Evolutionary conservation across 2,888 invertebrate genomes (phyloP).

Genomic region (Ashinkailepas kermadecensis): DNA sequence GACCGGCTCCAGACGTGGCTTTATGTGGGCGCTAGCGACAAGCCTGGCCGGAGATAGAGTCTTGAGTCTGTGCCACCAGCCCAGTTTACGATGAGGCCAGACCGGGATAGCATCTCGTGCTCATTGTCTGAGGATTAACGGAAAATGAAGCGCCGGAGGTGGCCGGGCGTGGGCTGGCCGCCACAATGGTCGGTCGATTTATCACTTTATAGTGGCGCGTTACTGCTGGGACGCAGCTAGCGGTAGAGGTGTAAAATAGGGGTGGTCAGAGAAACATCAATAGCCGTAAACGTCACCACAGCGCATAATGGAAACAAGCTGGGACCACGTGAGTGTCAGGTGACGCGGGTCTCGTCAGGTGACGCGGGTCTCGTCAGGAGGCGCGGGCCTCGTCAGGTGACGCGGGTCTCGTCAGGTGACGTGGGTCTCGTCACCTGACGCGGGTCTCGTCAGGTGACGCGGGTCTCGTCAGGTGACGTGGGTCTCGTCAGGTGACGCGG

Average conservation of each 20-base stretch:
- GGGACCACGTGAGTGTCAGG: no score
- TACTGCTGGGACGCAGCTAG: neutral
- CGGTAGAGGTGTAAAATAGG: constrained; percentile 19
- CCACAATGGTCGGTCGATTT: neutral
- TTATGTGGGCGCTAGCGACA: neutral
- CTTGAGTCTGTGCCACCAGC: neutral
- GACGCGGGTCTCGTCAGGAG: no score
- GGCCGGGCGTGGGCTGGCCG: neutral
- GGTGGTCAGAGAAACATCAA: neutral
- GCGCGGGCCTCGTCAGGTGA: no score
- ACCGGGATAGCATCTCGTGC: neutral
- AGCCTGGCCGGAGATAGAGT: neutral
- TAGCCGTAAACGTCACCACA: constrained; percentile 14
- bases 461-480: no score
- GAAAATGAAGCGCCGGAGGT: neutral
- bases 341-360: no score
- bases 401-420: no score
- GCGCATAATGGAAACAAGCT: neutral
- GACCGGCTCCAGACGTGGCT: neutral
- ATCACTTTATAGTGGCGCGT: constrained; percentile 5
- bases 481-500: no score
- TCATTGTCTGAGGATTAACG: constrained; percentile 1
- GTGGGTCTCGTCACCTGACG: no score
- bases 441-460: no score
- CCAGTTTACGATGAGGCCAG: neutral